Evolutionary conservation across 37 sponge, comb jelly and placozoan genomes (phyloP).

Genomic region (Ephydatia muelleri): DNA sequence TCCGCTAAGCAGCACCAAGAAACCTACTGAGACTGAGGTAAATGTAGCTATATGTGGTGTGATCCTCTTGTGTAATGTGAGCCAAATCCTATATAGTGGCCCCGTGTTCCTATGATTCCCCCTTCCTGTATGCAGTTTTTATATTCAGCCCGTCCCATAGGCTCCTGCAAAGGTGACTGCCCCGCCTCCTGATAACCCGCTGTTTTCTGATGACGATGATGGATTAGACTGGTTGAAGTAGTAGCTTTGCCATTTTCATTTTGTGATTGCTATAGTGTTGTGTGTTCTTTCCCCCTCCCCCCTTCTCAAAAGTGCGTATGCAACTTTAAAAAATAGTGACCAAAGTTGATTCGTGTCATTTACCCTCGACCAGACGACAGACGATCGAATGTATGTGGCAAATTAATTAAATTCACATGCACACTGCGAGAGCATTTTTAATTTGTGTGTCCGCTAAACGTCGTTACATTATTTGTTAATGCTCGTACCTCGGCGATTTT

Average conservation of each 20-base stretch:
- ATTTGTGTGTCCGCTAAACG: no score
- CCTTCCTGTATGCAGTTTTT: neutral
- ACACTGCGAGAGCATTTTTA: no score
- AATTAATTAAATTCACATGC: no score
- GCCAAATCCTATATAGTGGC: neutral
- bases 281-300: neutral
- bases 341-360: no score
- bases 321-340: neutral
- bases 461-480: no score
- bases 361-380: no score
- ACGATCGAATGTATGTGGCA: no score
- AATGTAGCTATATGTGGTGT: neutral
- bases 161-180: neutral
- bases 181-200: conserved; percentile 3
- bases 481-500: no score
- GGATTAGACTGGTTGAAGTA: conserved; percentile 59
- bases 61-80: no score
- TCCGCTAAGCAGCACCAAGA: neutral
- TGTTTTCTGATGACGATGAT: conserved; percentile 3
- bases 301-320: neutral
- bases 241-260: neutral
- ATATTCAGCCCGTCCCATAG: neutral
- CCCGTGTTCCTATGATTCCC: neutral
- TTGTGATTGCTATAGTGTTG: neutral
- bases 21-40: neutral